phyloP scores from a whole-genome alignment of 1,140 invertebrate species.

The Drosophila littoralis region DNA sequence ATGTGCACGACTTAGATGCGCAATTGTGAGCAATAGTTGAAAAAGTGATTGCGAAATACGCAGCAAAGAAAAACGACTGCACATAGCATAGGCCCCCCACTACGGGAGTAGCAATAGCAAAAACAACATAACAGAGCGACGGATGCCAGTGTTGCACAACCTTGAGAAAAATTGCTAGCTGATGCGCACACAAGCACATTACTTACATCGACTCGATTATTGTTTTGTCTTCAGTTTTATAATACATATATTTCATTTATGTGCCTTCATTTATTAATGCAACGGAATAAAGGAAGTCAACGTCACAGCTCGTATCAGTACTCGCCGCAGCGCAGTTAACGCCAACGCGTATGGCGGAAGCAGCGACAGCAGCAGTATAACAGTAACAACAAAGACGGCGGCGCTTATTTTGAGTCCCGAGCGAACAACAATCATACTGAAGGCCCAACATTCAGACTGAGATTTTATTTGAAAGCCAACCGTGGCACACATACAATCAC shows the following conservation, averaged over 20 bases:
- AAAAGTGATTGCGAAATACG: constrained; percentile 76
- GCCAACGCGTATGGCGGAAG: constrained; percentile 64
- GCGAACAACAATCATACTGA: constrained; percentile 30
- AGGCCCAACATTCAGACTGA: constrained; percentile 15
- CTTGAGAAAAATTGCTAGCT: constrained; percentile 13
- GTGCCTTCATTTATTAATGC: constrained; percentile 34
- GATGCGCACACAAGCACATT: constrained; percentile 41
- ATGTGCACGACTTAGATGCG: background rate
- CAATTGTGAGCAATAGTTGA: constrained; percentile 19
- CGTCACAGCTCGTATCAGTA: constrained; percentile 49
- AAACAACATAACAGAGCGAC: constrained; percentile 52
- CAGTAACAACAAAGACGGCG: constrained; percentile 45
- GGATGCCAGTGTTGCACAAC: constrained; percentile 60
- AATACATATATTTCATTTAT: constrained; percentile 61
- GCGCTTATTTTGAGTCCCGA: constrained; percentile 22
- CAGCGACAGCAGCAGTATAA: constrained; percentile 24
- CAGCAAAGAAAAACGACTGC: constrained; percentile 32
- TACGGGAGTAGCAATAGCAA: background rate
- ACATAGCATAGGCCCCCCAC: constrained; percentile 26
- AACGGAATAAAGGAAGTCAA: constrained; percentile 48
- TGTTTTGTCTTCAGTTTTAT: constrained; percentile 58
- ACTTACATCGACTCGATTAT: constrained; percentile 41
- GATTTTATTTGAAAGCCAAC: constrained; percentile 28
- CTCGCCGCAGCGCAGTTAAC: constrained; percentile 18
- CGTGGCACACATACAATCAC: constrained; percentile 9